Base-by-base conservation (phyloP, 2,113 vertebrate genomes). In the Colistium nudipinnis region DNA sequence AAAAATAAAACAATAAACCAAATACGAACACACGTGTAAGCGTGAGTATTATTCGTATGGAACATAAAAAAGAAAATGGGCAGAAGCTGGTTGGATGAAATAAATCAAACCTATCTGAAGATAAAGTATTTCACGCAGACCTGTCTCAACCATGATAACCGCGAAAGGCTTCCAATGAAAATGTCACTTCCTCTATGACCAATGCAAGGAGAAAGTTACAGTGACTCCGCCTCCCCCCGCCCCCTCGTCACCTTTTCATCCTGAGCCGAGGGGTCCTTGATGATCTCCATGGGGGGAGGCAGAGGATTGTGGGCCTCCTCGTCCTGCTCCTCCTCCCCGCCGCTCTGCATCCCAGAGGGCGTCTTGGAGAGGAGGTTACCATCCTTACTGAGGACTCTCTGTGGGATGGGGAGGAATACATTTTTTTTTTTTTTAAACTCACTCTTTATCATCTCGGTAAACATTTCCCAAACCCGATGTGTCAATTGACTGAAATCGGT, bases 221-320 rank as follows among this genome's bases (percentile, higher is more conserved):
- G 49, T 4, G n/a, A n/a, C n/a, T n/a, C n/a, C n/a, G n/a, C n/a
- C n/a, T n/a, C n/a, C 12, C 14, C 1, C 5, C 5, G 12, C 2
- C 13, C 19, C 6, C 11, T 6, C 8, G 92, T 75, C 94, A 98
- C 98, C 95, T 98, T 98, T 67, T 98, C 97, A 6, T 99, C 98
- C 81, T 96, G 96, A 3, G 94, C 87, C 4, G 97, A 95, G 6
- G 97, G 95, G 45, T 98, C 96, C 82, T 99, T 97, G 88, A 99
- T 98, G 90, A 99, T 98, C 91, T 98, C 96, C 98, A 99, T 99
- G 24, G 94, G 98, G 0, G 98, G 97, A 38, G 98, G 98, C 41
- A 99, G 95, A 7, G 97, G 96, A 1, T 93, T 97, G 86, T 97
- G 96, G 0, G 95, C 94, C 49, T 99, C 97, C 80, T 99, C 98